These are phyloP conservation scores for Noctuana brunneofusca DNA, from an alignment of 2,888 invertebrate species.

Conservation along the genomic window DNA sequence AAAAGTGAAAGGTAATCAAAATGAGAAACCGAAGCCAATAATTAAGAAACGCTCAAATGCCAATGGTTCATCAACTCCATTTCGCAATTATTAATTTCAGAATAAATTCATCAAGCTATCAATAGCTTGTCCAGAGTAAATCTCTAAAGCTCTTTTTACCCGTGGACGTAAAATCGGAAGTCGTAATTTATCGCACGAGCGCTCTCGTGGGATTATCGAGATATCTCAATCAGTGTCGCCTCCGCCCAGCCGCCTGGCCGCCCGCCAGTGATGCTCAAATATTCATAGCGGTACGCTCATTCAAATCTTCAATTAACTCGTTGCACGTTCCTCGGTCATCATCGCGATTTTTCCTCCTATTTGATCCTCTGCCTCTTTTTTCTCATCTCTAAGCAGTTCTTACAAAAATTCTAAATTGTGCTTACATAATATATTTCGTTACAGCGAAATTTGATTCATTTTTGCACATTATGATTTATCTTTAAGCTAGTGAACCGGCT, in stretches of 20 bases:
- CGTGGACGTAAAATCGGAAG: conserved; percentile 26
- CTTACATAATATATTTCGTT: neutral
- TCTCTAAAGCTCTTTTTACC: conserved; percentile 14
- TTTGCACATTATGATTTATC: neutral
- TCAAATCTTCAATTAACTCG: conserved; percentile 32
- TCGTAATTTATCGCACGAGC: conserved; percentile 32
- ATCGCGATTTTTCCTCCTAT: conserved; percentile 1
- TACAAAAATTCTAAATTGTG: neutral
- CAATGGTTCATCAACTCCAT: neutral
- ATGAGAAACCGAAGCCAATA: neutral
- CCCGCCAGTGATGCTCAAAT: conserved; percentile 26
- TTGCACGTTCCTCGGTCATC: conserved; percentile 17
- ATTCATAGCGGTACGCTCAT: conserved; percentile 32
- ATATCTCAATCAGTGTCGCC: conserved; percentile 30
- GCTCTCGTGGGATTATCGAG: conserved; percentile 28
- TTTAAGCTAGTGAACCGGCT: no score
- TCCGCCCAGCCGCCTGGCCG: conserved; percentile 21
- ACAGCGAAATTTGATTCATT: neutral
- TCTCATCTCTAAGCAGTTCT: neutral
- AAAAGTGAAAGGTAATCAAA: neutral
- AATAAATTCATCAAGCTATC: conserved; percentile 12
- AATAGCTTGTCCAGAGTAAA: conserved; percentile 14
- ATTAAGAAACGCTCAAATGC: neutral
- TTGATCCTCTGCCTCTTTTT: neutral
- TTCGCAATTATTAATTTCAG: neutral